Evolutionary conservation across 2,888 invertebrate genomes (phyloP).

Genomic region (Ochropleura leucogaster): DNA sequence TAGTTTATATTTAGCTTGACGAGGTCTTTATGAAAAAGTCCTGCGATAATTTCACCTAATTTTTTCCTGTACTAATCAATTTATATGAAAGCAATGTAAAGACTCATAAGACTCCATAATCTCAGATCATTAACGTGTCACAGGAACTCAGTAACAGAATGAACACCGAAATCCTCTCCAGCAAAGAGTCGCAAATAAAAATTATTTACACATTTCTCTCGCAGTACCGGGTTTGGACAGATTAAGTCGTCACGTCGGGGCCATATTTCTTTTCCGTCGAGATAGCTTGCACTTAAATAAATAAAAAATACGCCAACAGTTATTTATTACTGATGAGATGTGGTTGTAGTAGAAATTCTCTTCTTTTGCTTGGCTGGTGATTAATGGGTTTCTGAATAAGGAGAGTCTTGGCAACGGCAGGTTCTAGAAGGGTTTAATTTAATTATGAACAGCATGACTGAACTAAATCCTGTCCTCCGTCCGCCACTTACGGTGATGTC

Average conservation of each 20-base stretch:
- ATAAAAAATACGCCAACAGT: conserved; percentile 70
- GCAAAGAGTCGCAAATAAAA: conserved; percentile 66
- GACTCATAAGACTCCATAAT: neutral
- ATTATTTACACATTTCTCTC: conserved; percentile 76
- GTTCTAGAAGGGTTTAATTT: neutral
- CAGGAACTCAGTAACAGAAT: conserved; percentile 2
- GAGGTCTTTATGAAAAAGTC: neutral
- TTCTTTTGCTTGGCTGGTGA: conserved; percentile 34
- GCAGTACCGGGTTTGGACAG: conserved; percentile 73
- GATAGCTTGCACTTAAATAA: conserved; percentile 76
- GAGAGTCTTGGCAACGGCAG: neutral
- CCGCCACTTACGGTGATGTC: too few relatives aligned
- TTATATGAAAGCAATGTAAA: neutral
- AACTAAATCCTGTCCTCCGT: too few relatives aligned
- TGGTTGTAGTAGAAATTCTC: conserved; percentile 45
- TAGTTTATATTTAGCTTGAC: neutral
- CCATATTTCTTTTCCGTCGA: conserved; percentile 77
- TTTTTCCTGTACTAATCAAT: neutral
- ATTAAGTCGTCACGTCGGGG: conserved; percentile 82
- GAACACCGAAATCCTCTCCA: conserved; percentile 29
- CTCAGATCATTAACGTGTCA: conserved; percentile 15
- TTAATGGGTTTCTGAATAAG: conserved; percentile 31
- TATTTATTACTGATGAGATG: conserved; percentile 64
- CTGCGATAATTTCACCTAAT: neutral
- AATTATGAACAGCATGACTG: too few relatives aligned